These are phyloP conservation scores for Alouatta palliata DNA, from an alignment of 2,113 vertebrate species.

Conservation along the genomic window DNA sequence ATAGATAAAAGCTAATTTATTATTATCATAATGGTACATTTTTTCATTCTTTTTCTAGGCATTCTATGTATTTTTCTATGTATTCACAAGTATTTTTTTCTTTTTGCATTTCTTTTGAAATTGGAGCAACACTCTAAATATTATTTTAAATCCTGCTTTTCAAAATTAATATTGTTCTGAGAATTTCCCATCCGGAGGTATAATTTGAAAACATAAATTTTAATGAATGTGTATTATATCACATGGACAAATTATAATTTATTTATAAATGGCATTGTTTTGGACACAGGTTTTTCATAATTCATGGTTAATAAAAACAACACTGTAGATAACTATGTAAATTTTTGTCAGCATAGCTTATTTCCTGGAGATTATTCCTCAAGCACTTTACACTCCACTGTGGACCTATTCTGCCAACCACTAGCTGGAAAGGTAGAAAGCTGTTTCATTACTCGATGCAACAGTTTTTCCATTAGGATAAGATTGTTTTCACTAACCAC, in stretches of 20 bases:
- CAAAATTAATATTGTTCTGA: background rate
- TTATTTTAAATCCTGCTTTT: background rate
- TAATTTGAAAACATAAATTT: slow-evolving; percentile 29
- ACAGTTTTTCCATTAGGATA: background rate
- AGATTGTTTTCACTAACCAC: background rate
- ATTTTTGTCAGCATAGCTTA: background rate
- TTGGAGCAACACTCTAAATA: background rate
- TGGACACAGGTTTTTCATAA: background rate
- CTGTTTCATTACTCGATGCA: background rate
- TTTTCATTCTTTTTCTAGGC: background rate
- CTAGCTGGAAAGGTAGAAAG: background rate
- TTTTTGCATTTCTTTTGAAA: background rate
- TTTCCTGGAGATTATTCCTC: background rate
- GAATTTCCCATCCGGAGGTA: background rate
- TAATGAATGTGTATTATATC: background rate
- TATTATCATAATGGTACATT: background rate
- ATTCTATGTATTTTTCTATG: background rate
- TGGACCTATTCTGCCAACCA: background rate
- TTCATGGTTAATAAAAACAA: background rate
- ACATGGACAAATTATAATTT: background rate
- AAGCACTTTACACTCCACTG: background rate
- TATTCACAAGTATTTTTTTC: background rate
- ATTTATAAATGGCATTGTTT: background rate
- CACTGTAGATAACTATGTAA: background rate
- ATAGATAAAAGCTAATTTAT: background rate